A percentile compares a stretch with the other conserved stretches of the same genome.
Conservation (phyloP, 2,113 vertebrate genomes). For the Trichechus manatus region DNA sequence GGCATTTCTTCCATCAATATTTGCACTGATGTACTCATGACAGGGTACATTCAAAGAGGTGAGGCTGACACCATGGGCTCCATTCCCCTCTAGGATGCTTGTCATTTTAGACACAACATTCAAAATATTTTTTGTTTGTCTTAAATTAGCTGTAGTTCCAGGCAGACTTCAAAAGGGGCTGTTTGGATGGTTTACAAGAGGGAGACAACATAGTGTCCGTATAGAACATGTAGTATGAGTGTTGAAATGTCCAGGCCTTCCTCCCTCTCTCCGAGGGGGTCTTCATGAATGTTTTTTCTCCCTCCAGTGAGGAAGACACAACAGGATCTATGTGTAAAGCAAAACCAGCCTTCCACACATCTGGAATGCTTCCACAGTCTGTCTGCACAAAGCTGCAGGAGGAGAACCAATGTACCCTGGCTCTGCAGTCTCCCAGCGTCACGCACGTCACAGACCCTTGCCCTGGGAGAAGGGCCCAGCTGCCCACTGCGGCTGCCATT, state of each 20-base stretch:
- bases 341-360: not conserved
- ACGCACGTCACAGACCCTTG: accelerated
- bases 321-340: not conserved
- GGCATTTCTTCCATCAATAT: not conserved
- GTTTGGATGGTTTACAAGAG: not conserved
- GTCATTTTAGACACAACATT: not conserved
- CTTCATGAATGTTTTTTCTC: not conserved
- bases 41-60: not conserved
- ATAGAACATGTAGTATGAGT: not conserved
- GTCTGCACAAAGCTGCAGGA: constrained; percentile 8
- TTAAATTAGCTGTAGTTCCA: not conserved
- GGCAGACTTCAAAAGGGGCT: constrained; percentile 1
- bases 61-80: not conserved
- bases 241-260: not conserved
- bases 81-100: not conserved
- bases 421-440: accelerated
- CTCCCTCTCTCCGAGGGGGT: constrained; percentile 18
- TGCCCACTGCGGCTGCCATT: accelerated
- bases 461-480: not conserved
- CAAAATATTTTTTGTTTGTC: not conserved
- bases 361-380: constrained; percentile 19
- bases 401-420: not conserved
- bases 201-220: not conserved
- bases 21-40: not conserved
- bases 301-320: not conserved